Conservation (phyloP, 2,113 vertebrate genomes). For the Gallinago media region DNA sequence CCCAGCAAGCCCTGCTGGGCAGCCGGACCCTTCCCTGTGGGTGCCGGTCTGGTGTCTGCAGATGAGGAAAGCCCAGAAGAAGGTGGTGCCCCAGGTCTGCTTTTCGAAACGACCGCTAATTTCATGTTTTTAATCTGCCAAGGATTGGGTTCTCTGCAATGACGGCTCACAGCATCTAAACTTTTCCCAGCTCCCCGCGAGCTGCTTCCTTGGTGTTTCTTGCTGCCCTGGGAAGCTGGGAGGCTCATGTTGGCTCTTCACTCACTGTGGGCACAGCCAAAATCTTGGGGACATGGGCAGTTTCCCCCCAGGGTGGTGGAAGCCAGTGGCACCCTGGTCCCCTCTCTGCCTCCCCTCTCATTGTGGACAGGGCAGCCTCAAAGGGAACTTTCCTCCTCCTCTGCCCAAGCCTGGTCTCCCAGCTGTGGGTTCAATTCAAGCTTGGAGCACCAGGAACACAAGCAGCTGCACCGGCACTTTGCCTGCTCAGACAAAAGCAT, state of each 20-base stretch:
- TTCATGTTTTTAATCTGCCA: neutral
- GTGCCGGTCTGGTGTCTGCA: neutral
- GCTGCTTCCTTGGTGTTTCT: neutral
- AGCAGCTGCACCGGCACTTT: neutral
- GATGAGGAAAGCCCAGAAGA: neutral
- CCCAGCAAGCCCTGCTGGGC: too few species aligned
- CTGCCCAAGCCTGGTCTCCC: neutral
- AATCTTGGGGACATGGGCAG: neutral
- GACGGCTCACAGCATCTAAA: neutral
- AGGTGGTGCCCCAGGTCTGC: neutral
- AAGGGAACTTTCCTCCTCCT: neutral
- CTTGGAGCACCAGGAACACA: neutral
- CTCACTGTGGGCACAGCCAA: fast-evolving
- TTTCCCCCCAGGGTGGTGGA: neutral
- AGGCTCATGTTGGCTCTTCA: neutral
- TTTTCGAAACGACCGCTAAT: neutral
- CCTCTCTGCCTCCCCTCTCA: neutral
- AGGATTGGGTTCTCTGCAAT: neutral
- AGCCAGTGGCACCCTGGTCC: neutral
- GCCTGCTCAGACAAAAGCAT: neutral
- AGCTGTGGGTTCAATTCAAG: fast-evolving
- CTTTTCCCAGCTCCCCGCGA: fast-evolving
- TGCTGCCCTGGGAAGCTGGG: neutral
- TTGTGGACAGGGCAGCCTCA: neutral
- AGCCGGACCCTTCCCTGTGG: fast-evolving